Percentiles rank a stretch among this genome's conserved stretches.
Evolutionary conservation across 2,888 invertebrate genomes (phyloP).

Genomic region (Spialia ferax): DNA sequence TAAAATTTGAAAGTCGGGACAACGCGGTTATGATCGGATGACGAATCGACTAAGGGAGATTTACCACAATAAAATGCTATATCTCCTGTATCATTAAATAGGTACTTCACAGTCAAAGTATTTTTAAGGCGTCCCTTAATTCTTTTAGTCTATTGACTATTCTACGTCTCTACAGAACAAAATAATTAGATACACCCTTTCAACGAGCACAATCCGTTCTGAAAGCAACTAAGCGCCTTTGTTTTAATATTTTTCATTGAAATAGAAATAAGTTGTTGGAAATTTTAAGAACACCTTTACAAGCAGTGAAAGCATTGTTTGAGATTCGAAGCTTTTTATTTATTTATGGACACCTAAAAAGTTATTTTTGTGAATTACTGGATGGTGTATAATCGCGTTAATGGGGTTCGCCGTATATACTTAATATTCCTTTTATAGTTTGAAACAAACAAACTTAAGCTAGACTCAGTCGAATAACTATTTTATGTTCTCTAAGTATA

Average conservation of each 20-base stretch:
- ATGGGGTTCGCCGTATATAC: too few relatives aligned
- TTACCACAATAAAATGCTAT: not conserved
- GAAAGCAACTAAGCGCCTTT: constrained; percentile 50
- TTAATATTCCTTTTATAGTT: too few relatives aligned
- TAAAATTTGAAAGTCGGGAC: too few relatives aligned
- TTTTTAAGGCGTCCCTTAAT: constrained; percentile 6
- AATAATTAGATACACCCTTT: constrained; percentile 27
- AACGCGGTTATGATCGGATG: too few relatives aligned
- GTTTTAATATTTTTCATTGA: constrained; percentile 58
- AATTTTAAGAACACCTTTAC: constrained; percentile 61
- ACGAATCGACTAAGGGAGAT: too few relatives aligned
- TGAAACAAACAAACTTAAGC: too few relatives aligned
- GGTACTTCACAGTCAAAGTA: not conserved
- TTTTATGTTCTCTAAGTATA: too few relatives aligned
- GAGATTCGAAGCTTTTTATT: constrained; percentile 38
- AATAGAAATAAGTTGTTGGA: constrained; percentile 57
- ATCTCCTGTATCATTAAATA: not conserved
- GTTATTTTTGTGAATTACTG: constrained; percentile 51
- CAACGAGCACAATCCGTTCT: constrained; percentile 45
- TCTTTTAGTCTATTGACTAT: constrained; percentile 3
- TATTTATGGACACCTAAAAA: constrained; percentile 48
- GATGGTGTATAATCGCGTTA: constrained; percentile 20
- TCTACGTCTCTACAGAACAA: constrained; percentile 13
- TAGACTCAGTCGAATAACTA: too few relatives aligned
- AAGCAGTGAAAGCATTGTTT: constrained; percentile 58